These are phyloP conservation scores for Asteroscopus sphinx DNA, from an alignment of 2,888 invertebrate genomes.

Conservation along the genomic window DNA sequence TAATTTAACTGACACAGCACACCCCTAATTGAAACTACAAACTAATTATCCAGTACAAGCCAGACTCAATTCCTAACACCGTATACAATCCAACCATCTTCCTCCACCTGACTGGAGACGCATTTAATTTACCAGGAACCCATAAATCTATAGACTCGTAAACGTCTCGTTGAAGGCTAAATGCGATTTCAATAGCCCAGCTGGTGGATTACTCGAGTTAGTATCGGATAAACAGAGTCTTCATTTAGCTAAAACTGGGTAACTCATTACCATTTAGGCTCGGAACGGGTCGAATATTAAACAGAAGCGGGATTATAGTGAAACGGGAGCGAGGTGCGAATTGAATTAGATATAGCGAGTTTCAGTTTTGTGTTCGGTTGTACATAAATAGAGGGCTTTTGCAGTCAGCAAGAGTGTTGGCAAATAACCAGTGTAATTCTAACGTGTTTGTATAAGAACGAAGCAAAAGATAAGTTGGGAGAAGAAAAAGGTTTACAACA, in stretches of 20 bases:
- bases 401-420: too few species aligned
- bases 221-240: constrained; percentile 74
- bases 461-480: too few species aligned
- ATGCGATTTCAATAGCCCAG: constrained; percentile 62
- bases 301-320: constrained; percentile 65
- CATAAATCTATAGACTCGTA: constrained; percentile 68
- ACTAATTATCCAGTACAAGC: constrained; percentile 37
- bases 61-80: constrained; percentile 18
- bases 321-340: constrained; percentile 68
- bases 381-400: constrained; percentile 13
- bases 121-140: constrained; percentile 57
- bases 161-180: constrained; percentile 72
- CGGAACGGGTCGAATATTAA: constrained; percentile 74
- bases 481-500: too few species aligned
- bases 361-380: constrained; percentile 14
- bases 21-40: constrained; percentile 29
- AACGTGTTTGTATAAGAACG: too few species aligned
- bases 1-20: not conserved
- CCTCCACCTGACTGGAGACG: constrained; percentile 20
- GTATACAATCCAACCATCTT: constrained; percentile 19
- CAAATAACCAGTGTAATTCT: too few species aligned
- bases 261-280: constrained; percentile 76
- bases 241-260: constrained; percentile 72
- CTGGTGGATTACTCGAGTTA: constrained; percentile 70
- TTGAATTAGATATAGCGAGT: constrained; percentile 67